phyloP scores from a whole-genome alignment of 2,797 vertebrate genomes.

The Thaleichthys pacificus region DNA sequence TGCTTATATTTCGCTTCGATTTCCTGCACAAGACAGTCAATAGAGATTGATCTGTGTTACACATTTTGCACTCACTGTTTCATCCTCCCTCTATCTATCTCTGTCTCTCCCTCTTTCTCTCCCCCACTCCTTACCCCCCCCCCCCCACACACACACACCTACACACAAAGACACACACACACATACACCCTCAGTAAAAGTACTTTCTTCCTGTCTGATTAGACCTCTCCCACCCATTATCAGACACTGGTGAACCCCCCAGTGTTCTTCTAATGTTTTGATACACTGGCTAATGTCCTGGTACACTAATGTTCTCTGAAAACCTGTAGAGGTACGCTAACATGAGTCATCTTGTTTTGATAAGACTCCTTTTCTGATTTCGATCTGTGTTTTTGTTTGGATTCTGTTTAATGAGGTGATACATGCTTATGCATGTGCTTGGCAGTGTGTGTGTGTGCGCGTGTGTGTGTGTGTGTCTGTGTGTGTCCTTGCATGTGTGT shows the following conservation, averaged over 20 bases:
- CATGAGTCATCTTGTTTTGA: constrained; percentile 44
- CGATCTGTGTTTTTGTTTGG: background rate
- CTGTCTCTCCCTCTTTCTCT: constrained; percentile 14
- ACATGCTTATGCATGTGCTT: background rate
- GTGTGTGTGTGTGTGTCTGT: constrained; percentile 11
- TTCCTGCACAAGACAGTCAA: constrained; percentile 54
- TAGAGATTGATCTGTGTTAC: constrained; percentile 59
- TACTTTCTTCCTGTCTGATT: constrained; percentile 7
- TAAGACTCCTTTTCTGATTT: constrained; percentile 2
- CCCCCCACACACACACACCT: constrained; percentile 15
- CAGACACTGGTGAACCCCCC: background rate
- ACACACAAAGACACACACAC: constrained; percentile 16
- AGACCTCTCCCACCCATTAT: background rate
- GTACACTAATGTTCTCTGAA: background rate
- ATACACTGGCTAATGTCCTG: constrained; percentile 61
- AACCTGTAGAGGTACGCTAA: background rate
- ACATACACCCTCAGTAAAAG: constrained; percentile 3
- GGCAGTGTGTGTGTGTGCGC: constrained; percentile 1
- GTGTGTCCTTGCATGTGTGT: background rate
- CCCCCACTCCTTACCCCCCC: constrained; percentile 24
- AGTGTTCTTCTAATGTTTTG: constrained; percentile 53
- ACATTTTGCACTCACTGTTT: constrained; percentile 15
- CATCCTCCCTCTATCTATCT: constrained; percentile 27
- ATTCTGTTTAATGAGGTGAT: background rate
- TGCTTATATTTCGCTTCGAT: constrained; percentile 66